These are phyloP conservation scores for Ivindomyrus marchei DNA, from an alignment of 2,113 vertebrate species.

Conservation along the genomic window DNA sequence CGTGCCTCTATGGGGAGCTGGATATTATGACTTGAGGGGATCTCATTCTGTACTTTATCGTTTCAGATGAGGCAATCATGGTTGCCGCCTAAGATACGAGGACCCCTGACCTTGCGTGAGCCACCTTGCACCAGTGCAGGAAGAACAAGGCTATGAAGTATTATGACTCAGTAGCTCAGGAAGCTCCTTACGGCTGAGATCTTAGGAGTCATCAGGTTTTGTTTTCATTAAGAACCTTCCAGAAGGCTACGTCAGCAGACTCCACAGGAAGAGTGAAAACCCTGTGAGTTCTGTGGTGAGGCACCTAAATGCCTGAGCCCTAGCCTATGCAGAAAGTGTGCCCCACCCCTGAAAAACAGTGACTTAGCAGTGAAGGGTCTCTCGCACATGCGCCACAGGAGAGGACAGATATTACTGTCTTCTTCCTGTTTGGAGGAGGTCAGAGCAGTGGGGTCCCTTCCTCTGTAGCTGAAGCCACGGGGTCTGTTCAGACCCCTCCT, in stretches of 20 bases:
- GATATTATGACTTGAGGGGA: neutral
- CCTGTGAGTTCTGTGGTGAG: neutral
- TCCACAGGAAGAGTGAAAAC: neutral
- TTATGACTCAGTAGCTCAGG: neutral
- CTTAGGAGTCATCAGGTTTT: neutral
- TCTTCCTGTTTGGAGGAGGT: neutral
- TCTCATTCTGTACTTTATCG: neutral
- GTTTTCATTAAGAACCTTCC: neutral
- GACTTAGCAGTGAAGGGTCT: neutral
- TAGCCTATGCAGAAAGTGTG: neutral
- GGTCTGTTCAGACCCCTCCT: neutral
- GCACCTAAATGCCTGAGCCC: neutral
- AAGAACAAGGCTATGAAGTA: neutral
- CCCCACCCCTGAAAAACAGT: slow-evolving; percentile 1
- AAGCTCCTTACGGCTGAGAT: neutral
- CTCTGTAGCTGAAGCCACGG: neutral
- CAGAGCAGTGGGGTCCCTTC: neutral
- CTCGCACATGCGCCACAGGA: neutral
- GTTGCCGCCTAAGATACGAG: neutral
- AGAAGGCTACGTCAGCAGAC: neutral
- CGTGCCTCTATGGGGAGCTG: neutral
- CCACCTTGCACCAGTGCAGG: neutral
- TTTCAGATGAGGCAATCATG: neutral
- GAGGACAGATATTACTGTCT: neutral
- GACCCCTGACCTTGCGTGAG: neutral